A percentile compares a stretch with the other conserved stretches of the same genome.
phyloP scores from a whole-genome alignment of 2,797 vertebrate species.

The Aulostomus chinensis region DNA sequence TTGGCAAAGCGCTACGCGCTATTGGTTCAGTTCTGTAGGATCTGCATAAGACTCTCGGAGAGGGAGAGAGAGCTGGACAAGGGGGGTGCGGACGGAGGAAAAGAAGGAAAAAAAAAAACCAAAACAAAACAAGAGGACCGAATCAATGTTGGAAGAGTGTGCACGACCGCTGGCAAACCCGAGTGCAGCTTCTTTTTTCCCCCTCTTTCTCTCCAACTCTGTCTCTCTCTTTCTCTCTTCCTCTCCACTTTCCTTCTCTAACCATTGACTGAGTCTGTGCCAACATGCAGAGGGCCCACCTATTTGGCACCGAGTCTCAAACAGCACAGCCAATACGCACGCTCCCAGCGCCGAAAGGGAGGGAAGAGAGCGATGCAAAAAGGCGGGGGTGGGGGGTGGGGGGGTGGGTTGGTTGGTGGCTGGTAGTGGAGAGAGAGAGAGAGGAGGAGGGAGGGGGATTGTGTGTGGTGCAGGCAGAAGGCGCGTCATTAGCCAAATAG shows the following conservation, averaged over 20 bases:
- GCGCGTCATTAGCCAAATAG: conserved; percentile 89
- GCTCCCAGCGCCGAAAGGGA: conserved; percentile 83
- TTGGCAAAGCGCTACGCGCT: conserved; percentile 81
- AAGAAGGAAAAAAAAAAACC: conserved; percentile 67
- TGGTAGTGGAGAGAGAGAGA: conserved; percentile 72
- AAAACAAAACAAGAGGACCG: conserved; percentile 78
- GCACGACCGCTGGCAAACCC: conserved; percentile 84
- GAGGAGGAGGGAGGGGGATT: conserved; percentile 49
- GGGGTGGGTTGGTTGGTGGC: conserved; percentile 60
- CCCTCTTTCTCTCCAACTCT: conserved; percentile 84
- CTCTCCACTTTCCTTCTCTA: conserved; percentile 90
- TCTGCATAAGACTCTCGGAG: conserved; percentile 76
- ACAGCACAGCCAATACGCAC: conserved; percentile 88
- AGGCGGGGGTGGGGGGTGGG: conserved; percentile 33
- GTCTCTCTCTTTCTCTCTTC: conserved; percentile 80
- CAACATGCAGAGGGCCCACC: conserved; percentile 90
- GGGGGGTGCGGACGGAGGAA: conserved; percentile 63
- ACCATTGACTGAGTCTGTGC: conserved; percentile 91
- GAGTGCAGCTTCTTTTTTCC: conserved; percentile 81
- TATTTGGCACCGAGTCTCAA: conserved; percentile 90
- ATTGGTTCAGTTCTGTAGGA: conserved; percentile 83
- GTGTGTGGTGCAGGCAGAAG: conserved; percentile 81
- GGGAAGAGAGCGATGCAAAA: conserved; percentile 75
- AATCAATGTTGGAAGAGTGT: conserved; percentile 85
- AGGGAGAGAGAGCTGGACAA: conserved; percentile 65